These are phyloP conservation scores for Amphipyra tragopoginis DNA, from an alignment of 2,888 invertebrate genomes.

Conservation along the genomic window DNA sequence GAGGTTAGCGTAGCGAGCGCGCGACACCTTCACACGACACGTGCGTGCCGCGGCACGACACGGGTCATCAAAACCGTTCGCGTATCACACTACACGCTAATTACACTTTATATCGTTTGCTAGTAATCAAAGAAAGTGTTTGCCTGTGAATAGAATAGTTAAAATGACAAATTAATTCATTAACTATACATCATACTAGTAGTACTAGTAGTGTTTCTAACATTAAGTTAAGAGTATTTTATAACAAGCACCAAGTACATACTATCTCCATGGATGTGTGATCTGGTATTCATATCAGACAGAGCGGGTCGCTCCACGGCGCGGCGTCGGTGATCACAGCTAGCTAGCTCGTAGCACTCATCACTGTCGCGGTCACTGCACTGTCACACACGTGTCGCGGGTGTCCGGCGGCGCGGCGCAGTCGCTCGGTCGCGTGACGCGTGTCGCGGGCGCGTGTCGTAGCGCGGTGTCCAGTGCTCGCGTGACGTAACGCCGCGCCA, in stretches of 20 bases:
- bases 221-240: background rate
- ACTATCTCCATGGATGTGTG: conserved; percentile 32
- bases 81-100: no score
- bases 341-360: conserved; percentile 20
- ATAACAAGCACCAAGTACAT: conserved; percentile 21
- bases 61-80: no score
- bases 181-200: no score
- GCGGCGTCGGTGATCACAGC: conserved; percentile 9
- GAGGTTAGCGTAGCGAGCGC: no score
- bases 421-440: conserved; percentile 21
- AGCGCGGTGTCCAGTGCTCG: conserved; percentile 44
- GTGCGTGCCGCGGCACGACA: no score
- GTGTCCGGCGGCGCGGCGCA: background rate
- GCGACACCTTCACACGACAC: no score
- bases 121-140: no score
- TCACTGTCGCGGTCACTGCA: conserved; percentile 18
- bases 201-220: background rate
- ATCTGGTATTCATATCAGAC: conserved; percentile 10
- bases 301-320: background rate
- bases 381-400: conserved; percentile 16
- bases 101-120: no score
- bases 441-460: conserved; percentile 29
- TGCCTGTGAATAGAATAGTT: no score
- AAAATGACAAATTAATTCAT: no score
- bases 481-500: conserved; percentile 74